Evolutionary conservation across 2,797 vertebrate genomes (phyloP).

Genomic region (Mareca strepera): DNA sequence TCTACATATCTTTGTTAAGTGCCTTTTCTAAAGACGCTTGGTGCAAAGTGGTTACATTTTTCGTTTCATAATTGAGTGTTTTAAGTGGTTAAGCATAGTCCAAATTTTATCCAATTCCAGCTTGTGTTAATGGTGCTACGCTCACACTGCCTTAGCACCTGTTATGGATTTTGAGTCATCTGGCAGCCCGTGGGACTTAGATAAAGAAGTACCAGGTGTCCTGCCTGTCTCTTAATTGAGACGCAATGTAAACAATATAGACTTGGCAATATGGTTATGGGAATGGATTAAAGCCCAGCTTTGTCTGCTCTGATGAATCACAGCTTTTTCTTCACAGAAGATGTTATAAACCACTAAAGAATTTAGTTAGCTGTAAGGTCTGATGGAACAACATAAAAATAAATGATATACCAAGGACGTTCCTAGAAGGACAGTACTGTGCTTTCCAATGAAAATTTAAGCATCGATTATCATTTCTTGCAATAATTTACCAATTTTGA

Average conservation of each 20-base stretch:
- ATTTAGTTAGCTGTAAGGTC: slow-evolving; percentile 65
- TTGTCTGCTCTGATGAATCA: slow-evolving; percentile 76
- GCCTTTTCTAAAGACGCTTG: slow-evolving; percentile 55
- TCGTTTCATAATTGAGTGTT: slow-evolving; percentile 76
- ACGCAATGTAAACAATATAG: slow-evolving; percentile 80
- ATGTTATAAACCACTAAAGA: slow-evolving; percentile 74
- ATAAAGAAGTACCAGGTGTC: slow-evolving; percentile 85
- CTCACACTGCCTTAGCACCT: slow-evolving; percentile 81
- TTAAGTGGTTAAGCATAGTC: slow-evolving; percentile 73
- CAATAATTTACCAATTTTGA: background rate
- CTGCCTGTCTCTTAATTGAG: slow-evolving; percentile 82
- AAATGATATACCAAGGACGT: background rate
- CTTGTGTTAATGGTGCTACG: slow-evolving; percentile 74
- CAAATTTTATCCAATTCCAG: slow-evolving; percentile 78
- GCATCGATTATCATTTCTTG: background rate
- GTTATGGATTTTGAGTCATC: slow-evolving; percentile 84
- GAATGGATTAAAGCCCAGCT: slow-evolving; percentile 79
- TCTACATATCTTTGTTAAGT: slow-evolving; percentile 41
- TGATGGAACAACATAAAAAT: slow-evolving; percentile 47
- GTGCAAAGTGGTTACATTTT: slow-evolving; percentile 67
- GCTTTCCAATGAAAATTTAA: background rate
- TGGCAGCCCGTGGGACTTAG: slow-evolving; percentile 80
- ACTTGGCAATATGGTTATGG: slow-evolving; percentile 80
- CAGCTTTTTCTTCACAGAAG: slow-evolving; percentile 72
- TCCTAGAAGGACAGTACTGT: background rate